Evolutionary conservation across 2,797 vertebrate species (phyloP), one percentile per base, ranked within the genome.

Genomic region (Pteronotus mesoamericanus): DNA sequence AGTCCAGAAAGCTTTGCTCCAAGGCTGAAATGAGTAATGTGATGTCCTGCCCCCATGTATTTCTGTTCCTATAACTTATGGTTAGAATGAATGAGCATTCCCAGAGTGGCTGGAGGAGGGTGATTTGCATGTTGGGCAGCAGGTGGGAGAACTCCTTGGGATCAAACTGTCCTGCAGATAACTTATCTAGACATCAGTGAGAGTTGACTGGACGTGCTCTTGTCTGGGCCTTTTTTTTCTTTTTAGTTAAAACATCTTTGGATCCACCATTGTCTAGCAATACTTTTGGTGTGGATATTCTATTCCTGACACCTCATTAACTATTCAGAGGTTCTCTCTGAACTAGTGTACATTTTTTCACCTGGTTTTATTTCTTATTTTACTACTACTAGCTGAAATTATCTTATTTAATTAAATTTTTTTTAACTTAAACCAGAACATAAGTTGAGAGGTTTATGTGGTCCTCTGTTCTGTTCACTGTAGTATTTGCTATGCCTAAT

Each of bases 1-100:
- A 48, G 95, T 87, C 84, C 80, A 90, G 44, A 83, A 74, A 92
- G 59, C 48, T 48, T 44, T 26, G 32, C 75, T 94, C 48, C 34
- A 51, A 87, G 66, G 92, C 78, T 12, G 22, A 91, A 74, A 92
- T 92, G 87, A 97, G 69, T 79, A 88, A 92, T 82, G 94, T 18
- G 66, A 64, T 94, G 22, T 46, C 51, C 48, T 83, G 80, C 19
- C 66, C 46, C 19, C 37, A 24, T 57, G 34, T 24, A 77, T 71
- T 94, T 94, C 87, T 97, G 37, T 82, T 91, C 87, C 92, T 91
- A 53, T 57, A 68, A 78, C n/a, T 90, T 69, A 82, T 59, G 77
- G 71, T 83, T 86, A 71, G 86, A 91, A 79, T 78, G 77, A 90
- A 91, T 59, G 59, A 91, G 69, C 79, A 83, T 89, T 84, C 84